Conservation (phyloP, 2,888 invertebrate species). For the Nomada fucata region DNA sequence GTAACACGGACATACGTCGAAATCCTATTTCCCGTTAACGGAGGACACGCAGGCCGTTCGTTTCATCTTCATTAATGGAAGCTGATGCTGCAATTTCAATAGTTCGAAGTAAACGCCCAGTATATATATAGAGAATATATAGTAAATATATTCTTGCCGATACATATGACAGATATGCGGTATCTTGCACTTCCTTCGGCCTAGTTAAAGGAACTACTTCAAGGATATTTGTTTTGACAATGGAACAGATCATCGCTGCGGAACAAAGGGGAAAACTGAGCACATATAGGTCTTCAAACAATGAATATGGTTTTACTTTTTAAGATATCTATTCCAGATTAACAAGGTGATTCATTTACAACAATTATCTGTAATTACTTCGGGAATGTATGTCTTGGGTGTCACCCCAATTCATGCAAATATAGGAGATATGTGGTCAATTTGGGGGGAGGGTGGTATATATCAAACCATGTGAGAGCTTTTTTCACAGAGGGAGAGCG, state of each 20-base stretch:
- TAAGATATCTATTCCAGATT: slow-evolving; percentile 41
- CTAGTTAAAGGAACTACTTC: slow-evolving; percentile 2
- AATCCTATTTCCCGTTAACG: slow-evolving; percentile 22
- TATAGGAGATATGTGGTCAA: neutral
- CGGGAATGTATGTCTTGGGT: slow-evolving; percentile 5
- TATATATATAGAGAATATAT: no score
- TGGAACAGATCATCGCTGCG: neutral
- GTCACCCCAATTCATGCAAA: neutral
- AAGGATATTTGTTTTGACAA: slow-evolving; percentile 13
- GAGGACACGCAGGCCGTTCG: slow-evolving; percentile 9
- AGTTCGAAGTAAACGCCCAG: neutral
- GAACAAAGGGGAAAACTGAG: slow-evolving; percentile 14
- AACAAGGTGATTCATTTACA: slow-evolving; percentile 18
- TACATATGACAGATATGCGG: slow-evolving; percentile 27
- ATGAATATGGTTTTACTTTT: slow-evolving; percentile 13
- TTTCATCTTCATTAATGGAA: slow-evolving; percentile 5
- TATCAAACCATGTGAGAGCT: neutral
- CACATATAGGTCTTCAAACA: slow-evolving; percentile 12
- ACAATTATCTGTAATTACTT: slow-evolving; percentile 20
- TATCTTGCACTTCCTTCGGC: slow-evolving; percentile 6
- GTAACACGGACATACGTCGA: slow-evolving; percentile 10
- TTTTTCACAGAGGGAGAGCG: slow-evolving; percentile 50
- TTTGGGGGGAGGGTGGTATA: no score
- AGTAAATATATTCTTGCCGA: neutral
- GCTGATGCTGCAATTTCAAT: slow-evolving; percentile 25